Evolutionary conservation across 2,888 invertebrate species (phyloP).

Genomic region (Nomada fabriciana): DNA sequence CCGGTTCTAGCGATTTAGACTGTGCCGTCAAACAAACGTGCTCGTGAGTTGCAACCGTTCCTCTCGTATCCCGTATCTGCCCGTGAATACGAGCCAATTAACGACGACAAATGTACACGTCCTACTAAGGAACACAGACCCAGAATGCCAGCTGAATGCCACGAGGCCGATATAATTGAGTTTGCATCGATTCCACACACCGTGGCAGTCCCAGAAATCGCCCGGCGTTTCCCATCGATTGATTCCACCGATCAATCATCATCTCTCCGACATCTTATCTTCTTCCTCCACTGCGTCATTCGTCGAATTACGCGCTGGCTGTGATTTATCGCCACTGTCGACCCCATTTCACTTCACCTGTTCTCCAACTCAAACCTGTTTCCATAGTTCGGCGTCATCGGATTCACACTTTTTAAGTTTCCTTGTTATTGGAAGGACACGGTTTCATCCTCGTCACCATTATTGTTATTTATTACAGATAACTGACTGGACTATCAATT

Average conservation of each 20-base stretch:
- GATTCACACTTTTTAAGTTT: too few relatives aligned
- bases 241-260: slow-evolving; percentile 31
- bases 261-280: slow-evolving; percentile 43
- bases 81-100: slow-evolving; percentile 41
- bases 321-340: slow-evolving; percentile 9
- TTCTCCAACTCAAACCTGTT: background rate
- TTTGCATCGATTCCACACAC: slow-evolving; percentile 1
- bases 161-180: slow-evolving; percentile 13
- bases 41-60: slow-evolving; percentile 8
- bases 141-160: background rate
- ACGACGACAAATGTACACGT: slow-evolving; percentile 35
- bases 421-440: too few relatives aligned
- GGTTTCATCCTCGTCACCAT: too few relatives aligned
- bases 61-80: background rate
- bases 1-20: slow-evolving; percentile 21
- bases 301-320: background rate
- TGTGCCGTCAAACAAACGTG: slow-evolving; percentile 5
- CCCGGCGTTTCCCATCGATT: background rate
- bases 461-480: too few relatives aligned
- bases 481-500: too few relatives aligned
- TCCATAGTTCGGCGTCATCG: too few relatives aligned
- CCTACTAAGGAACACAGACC: slow-evolving; percentile 4
- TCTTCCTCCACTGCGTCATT: slow-evolving; percentile 10
- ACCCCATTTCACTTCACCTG: background rate
- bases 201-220: background rate